Base-by-base conservation (phyloP, 2,888 invertebrate genomes). In the Slavum lentiscoides region DNA sequence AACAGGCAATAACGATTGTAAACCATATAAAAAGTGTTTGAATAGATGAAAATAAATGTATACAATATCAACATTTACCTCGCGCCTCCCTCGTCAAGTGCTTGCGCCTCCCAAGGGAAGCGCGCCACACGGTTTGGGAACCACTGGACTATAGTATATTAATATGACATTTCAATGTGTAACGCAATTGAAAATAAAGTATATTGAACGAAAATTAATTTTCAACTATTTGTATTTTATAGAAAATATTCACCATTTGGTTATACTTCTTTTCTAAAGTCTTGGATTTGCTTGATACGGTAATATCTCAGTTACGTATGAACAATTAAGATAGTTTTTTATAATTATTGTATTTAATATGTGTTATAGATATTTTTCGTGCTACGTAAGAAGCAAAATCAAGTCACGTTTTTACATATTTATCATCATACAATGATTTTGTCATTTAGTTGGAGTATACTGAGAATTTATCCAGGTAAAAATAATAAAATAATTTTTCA, bases 341-440 rank as follows among this genome's bases (percentile, higher is more conserved):
- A 30, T 59, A 17, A 68, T 19, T 66, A 49, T n/a, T 19, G 21
- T 69, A 53, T 82, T 74, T 17, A 30, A 30, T 23, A 74, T 49
- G 23, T 82, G 81, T 82, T 83, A n/a, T 82, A 86, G 86, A 84
- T 94, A 49, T 96, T 97, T 88, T 96, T 96, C 85, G 94, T 96
- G 9, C 86, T 96, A 84, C 90, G 96, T 73, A 96, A 96, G 87
- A 96, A 96, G 87, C 92, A 93, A 85, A 91, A 91, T 82, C 96
- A 96, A 87, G 92, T 96, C 43, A 91, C 94, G 0, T 93, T 94
- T 86, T 89, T 97, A 30, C 96, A 96, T 85, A 91, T 96, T 17
- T 96, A 95, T 85, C 96, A 96, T 86, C 96, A 96, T 86, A 89
- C 92, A 5, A 88, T 92, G 86, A 93, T 93, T 87, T 94, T 92